Conservation (phyloP, 2,113 vertebrate genomes). For the Speoplatyrhinus poulsoni region DNA sequence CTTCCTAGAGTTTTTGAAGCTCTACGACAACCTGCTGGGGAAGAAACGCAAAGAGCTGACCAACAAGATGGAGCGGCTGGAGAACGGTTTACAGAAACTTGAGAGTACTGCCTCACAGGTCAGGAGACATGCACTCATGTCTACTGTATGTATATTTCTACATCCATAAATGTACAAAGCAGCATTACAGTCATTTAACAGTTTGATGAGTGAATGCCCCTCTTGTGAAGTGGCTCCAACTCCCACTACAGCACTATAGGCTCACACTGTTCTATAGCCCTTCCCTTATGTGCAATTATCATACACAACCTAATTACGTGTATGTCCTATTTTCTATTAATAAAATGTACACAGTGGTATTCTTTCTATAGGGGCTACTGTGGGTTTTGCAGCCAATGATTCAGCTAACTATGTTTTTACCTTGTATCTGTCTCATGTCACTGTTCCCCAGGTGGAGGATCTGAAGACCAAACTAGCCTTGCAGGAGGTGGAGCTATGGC, state of each 20-base stretch:
- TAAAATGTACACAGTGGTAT: not conserved
- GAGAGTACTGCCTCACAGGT: slow-evolving; percentile 65
- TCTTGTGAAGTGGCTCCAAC: too few species aligned
- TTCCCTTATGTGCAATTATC: too few species aligned
- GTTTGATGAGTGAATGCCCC: too few species aligned
- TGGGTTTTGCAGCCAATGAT: not conserved
- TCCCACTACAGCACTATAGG: too few species aligned
- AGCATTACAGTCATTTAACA: too few species aligned
- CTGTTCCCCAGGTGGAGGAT: slow-evolving; percentile 81
- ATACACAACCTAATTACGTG: too few species aligned
- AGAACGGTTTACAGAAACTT: slow-evolving; percentile 77
- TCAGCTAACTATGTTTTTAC: not conserved
- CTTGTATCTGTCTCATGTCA: not conserved
- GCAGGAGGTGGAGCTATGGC: slow-evolving; percentile 85
- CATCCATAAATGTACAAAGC: too few species aligned
- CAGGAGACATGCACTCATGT: not conserved
- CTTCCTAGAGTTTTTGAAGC: slow-evolving; percentile 80
- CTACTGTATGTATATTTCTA: too few species aligned
- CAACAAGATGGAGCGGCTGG: slow-evolving; percentile 76
- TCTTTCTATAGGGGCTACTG: too few species aligned
- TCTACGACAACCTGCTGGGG: slow-evolving; percentile 70
- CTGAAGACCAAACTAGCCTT: slow-evolving; percentile 84
- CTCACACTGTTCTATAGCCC: too few species aligned
- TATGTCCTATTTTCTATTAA: not conserved
- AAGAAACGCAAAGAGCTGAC: slow-evolving; percentile 74